These are phyloP conservation scores for Rhagonycha fulva DNA, from an alignment of 2,888 invertebrate species.

Conservation along the genomic window DNA sequence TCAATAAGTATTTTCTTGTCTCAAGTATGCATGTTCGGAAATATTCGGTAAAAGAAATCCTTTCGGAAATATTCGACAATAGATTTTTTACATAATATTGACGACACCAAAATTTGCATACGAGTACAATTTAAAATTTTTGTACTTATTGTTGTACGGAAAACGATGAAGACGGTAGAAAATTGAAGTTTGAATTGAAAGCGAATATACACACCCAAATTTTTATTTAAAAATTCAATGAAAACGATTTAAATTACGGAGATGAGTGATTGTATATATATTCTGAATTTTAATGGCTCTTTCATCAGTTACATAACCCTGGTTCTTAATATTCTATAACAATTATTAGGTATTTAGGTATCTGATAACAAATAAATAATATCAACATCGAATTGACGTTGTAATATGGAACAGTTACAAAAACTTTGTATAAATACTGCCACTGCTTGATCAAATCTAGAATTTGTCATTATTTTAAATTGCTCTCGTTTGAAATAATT, in stretches of 20 bases:
- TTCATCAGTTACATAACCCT: not conserved
- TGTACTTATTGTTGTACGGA: not conserved
- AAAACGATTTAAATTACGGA: not conserved
- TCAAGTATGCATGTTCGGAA: slow-evolving; percentile 48
- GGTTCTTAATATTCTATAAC: not conserved
- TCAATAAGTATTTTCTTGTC: slow-evolving; percentile 56
- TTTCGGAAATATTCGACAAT: slow-evolving; percentile 44
- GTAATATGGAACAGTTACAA: not conserved
- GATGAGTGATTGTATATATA: not conserved
- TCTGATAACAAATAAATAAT: not conserved
- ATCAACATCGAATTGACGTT: not conserved
- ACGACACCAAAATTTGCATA: slow-evolving; percentile 54
- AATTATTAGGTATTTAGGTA: not conserved
- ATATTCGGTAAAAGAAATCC: slow-evolving; percentile 43
- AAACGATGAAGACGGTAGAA: not conserved
- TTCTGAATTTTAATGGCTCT: not conserved
- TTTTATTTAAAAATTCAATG: not conserved
- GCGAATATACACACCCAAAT: not conserved
- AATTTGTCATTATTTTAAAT: not conserved
- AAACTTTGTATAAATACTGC: not conserved
- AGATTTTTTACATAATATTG: slow-evolving; percentile 49
- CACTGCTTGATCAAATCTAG: not conserved
- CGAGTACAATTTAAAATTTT: slow-evolving; percentile 19
- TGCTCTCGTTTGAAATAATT: not conserved
- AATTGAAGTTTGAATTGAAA: not conserved